phyloP scores from a whole-genome alignment of 2,888 invertebrate species.

The Drosophila infuscata region DNA sequence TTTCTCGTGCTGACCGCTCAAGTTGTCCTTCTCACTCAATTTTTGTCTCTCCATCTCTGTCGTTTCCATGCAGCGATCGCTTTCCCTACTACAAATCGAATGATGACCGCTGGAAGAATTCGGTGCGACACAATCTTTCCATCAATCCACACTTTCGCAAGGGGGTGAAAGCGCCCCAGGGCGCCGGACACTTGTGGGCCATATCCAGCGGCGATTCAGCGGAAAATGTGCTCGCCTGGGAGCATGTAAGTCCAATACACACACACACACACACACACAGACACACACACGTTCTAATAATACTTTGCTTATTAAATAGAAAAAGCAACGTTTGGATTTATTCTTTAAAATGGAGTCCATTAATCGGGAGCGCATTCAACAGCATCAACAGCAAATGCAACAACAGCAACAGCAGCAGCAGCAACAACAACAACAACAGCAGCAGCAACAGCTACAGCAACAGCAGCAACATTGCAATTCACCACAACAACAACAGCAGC shows the following conservation, averaged over 20 bases:
- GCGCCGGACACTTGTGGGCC: constrained; percentile 96
- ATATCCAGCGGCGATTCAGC: constrained; percentile 89
- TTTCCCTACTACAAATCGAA: constrained; percentile 95
- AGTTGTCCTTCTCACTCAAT: background rate
- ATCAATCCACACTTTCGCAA: constrained; percentile 97
- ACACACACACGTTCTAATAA: background rate
- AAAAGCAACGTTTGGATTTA: constrained; percentile 87
- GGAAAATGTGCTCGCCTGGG: constrained; percentile 86
- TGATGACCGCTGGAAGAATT: constrained; percentile 97
- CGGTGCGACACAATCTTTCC: constrained; percentile 94
- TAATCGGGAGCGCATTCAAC: constrained; percentile 82
- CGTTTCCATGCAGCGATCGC: constrained; percentile 88
- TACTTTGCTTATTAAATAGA: constrained; percentile 72
- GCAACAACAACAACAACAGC: constrained; percentile 52
- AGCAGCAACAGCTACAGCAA: constrained; percentile 22
- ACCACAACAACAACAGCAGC: constrained; percentile 35
- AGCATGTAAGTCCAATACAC: constrained; percentile 85
- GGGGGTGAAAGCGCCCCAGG: constrained; percentile 93
- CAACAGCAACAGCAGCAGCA: constrained; percentile 62
- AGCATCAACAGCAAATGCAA: constrained; percentile 77
- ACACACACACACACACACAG: background rate
- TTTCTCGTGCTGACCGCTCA: background rate
- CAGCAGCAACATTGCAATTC: constrained; percentile 46
- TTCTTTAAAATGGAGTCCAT: constrained; percentile 86
- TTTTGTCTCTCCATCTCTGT: background rate